Evolutionary conservation across 2,113 vertebrate genomes (phyloP), one percentile per base, ranked within the genome.

Genomic region (Nycticebus coucang): DNA sequence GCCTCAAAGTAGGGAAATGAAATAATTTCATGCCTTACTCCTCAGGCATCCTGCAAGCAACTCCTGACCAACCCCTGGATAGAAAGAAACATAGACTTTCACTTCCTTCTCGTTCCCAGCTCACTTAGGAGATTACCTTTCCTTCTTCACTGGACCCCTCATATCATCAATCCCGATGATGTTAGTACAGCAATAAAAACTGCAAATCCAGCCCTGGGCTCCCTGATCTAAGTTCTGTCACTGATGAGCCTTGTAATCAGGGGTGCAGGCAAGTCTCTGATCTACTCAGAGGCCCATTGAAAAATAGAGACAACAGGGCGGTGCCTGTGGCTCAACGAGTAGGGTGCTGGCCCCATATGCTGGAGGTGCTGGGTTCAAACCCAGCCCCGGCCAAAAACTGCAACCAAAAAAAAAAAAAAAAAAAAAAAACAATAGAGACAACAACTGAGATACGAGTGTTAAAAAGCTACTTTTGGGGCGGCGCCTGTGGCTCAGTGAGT

Each of bases 91-190:
- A 28, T 13, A 28, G 30, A 68, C 24, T 72, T 68, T n/a, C 22
- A 10, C 10, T 12, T 37, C 66, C 10, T 10, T 22, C 35, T 41
- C 55, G 28, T 22, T 11, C 7, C 59, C 28, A 66, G 30, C 18
- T 93, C 6, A 69, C 86, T 77, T 50, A 57, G 37, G 62, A 37
- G 59, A 57, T 45, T 66, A 66, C 0, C 2, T 21, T 8, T 28
- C 37, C 30, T 37, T 37, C n/a, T 7, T 24, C 17, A 14, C 4
- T 1, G 10, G 0, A 1, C 12, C 3, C 9, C 59, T 4, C 2
- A 26, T 2, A 4, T n/a, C 28, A 19, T 18, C 22, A 18, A 10
- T 9, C 1, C 22, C 45, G n/a, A 14, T 26, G 9, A 37, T 4
- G 71, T 41, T 7, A 45, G 7, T 17, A 10, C 12, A 26, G 22